Percentiles rank a stretch among this genome's conserved stretches.
Conservation (phyloP, 2,797 vertebrate species). For the Mormyrus proboscirostris region DNA sequence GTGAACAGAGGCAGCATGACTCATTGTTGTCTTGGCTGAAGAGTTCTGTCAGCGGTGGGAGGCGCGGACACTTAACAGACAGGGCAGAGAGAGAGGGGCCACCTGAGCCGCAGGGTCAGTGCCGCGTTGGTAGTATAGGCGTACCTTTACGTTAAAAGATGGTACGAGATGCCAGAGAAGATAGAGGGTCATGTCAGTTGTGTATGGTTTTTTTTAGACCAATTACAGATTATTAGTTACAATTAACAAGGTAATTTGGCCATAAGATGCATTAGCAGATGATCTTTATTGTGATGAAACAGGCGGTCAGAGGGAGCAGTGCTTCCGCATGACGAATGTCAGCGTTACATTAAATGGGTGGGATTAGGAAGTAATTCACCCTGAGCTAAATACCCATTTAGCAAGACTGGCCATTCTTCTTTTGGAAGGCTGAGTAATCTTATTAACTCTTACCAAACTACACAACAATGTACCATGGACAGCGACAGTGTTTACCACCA, state of each 20-base stretch:
- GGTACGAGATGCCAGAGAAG: background rate
- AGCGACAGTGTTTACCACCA: background rate
- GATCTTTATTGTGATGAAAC: background rate
- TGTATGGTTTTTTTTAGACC: background rate
- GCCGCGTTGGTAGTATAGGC: background rate
- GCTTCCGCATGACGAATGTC: background rate
- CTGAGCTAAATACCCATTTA: background rate
- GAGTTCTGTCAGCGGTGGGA: constrained; percentile 22
- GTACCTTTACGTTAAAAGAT: background rate
- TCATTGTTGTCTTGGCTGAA: constrained; percentile 32
- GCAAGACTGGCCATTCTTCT: background rate
- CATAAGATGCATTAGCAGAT: background rate
- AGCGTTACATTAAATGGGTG: background rate
- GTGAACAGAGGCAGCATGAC: constrained; percentile 31
- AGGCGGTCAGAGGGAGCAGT: background rate
- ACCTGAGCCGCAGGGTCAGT: background rate
- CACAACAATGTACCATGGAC: background rate
- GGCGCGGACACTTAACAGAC: constrained; percentile 3
- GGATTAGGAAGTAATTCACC: background rate
- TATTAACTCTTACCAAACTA: background rate
- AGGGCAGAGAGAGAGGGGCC: background rate
- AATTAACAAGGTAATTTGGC: background rate
- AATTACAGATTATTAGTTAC: background rate
- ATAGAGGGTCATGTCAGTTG: background rate
- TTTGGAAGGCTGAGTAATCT: background rate